These are phyloP conservation scores for Xenopus borealis DNA, from an alignment of 2,113 vertebrate genomes.

Conservation along the genomic window DNA sequence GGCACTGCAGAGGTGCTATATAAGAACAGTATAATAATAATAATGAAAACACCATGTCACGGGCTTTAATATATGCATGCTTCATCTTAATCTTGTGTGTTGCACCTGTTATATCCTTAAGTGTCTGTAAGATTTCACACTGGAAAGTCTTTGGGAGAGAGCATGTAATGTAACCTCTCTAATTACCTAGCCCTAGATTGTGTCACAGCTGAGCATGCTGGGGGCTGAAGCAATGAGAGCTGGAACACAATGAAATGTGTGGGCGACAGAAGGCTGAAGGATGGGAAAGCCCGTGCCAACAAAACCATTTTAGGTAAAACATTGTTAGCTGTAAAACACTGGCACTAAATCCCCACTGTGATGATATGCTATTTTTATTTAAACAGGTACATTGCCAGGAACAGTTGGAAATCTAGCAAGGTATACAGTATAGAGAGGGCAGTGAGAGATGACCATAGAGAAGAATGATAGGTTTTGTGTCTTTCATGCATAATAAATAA, in stretches of 20 bases:
- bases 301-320: conserved; percentile 23
- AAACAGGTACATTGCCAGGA: conserved; percentile 19
- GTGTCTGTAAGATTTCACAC: too few species aligned
- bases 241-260: conserved; percentile 43
- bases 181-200: too few species aligned
- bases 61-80: too few species aligned
- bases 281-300: conserved; percentile 33
- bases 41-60: too few species aligned
- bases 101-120: too few species aligned
- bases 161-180: too few species aligned
- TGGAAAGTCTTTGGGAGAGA: too few species aligned
- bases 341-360: conserved; percentile 37
- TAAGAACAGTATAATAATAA: too few species aligned
- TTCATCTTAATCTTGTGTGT: too few species aligned
- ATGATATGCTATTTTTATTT: conserved; percentile 32
- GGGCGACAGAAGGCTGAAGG: conserved; percentile 4
- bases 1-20: too few species aligned
- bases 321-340: conserved; percentile 36
- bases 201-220: too few species aligned
- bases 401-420: not conserved
- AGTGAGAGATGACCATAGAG: conserved; percentile 17
- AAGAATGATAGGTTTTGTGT: conserved; percentile 3
- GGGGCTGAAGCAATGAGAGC: not conserved
- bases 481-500: conserved; percentile 25
- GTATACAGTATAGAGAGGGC: not conserved